Base-by-base conservation (phyloP, 2,113 vertebrate genomes). In the Glaucidium brasilianum region DNA sequence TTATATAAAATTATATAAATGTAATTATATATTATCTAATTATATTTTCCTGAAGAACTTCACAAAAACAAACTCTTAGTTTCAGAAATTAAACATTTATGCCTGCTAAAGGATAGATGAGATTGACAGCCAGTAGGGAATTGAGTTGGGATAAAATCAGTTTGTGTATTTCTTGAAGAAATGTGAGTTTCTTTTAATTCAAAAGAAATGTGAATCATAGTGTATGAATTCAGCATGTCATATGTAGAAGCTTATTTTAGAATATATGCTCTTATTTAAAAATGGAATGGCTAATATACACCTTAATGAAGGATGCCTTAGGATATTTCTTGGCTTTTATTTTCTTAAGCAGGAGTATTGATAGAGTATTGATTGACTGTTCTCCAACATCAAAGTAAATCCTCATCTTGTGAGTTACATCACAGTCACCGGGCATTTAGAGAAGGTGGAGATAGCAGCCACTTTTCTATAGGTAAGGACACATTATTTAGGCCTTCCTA, bases 31-130 rank as follows among this genome's bases (percentile, higher is more conserved):
- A 20, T 62, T n/a, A 94, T 81, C 32, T 47, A 66, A 84, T 89
- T 71, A 49, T 52, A 21, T 79, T 88, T 93, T 93, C 63, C 43
- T 56, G 52, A 88, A 83, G 56, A 94, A 71, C 84, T 91, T 94
- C 77, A 68, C 49, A 89, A 91, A 95, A 79, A 63, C 53, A 87
- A 45, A 69, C 25, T 79, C 15, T 20, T 71, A 26, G 50, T 59
- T 94, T 45, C 71, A 80, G 71, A 92, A 80, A 71, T 59, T 17
- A 66, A 55, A 67, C 9, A 4, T 32, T 11, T 39, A 6, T 53
- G 27, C 25, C 59, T 60, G 50, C 25, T 83, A 56, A 73, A 58
- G 29, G 59, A 72, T 37, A 59, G 10, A 43, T 45, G 62, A 90
- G 39, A 19, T 72, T 81, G 56, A 59, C 68, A 81, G 15, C 32